These are phyloP conservation scores for Erinaceus europaeus DNA, from an alignment of 2,113 vertebrate genomes.

Conservation along the genomic window DNA sequence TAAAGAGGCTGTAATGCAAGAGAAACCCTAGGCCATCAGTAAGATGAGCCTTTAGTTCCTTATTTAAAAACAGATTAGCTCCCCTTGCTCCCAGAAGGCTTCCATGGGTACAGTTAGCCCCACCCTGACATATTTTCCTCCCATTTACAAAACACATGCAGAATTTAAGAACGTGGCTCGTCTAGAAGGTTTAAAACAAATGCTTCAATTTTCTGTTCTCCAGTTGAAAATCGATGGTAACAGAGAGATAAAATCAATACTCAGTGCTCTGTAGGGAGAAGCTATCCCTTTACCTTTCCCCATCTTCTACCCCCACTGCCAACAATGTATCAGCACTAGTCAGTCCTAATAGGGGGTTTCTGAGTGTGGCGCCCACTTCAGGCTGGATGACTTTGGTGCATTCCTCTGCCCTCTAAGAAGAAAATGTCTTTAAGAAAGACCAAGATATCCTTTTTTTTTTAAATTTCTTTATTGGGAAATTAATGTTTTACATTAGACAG, in stretches of 20 bases:
- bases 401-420: background rate
- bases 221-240: constrained; percentile 73
- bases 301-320: too few relatives aligned
- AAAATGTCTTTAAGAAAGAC: background rate
- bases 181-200: constrained; percentile 69
- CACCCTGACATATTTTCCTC: background rate
- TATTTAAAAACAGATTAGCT: constrained; percentile 60
- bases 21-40: constrained; percentile 29
- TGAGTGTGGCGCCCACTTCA: background rate
- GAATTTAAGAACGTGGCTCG: constrained; percentile 34
- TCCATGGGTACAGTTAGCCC: constrained; percentile 18
- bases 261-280: background rate
- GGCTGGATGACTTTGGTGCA: background rate
- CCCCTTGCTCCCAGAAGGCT: constrained; percentile 45
- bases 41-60: background rate
- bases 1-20: constrained; percentile 44
- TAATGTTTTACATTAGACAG: background rate
- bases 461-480: too few relatives aligned
- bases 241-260: constrained; percentile 70
- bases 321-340: constrained; percentile 27
- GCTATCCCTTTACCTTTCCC: too few relatives aligned
- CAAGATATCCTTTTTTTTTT: too few relatives aligned
- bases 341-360: background rate
- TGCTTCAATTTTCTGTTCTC: constrained; percentile 73
- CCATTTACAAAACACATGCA: background rate